Conservation (phyloP, 2,888 invertebrate genomes). For the Eurytoma adleriae region DNA sequence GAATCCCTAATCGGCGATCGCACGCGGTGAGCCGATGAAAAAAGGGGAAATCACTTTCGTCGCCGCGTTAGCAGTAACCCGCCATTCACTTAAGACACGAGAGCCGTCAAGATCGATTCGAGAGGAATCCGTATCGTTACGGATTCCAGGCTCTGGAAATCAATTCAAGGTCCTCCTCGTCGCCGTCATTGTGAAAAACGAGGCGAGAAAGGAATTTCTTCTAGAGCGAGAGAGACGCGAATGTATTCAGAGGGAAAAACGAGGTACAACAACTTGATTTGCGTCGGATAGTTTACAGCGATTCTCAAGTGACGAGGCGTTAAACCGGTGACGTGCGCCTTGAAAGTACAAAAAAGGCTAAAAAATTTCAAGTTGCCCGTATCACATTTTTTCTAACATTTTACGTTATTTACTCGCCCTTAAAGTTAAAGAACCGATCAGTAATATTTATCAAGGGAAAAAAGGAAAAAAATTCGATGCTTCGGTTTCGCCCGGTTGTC, state of each 20-base stretch:
- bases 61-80: background rate
- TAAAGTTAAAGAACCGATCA: too few relatives aligned
- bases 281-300: constrained; percentile 65
- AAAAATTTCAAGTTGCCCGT: too few relatives aligned
- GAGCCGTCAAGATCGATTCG: constrained; percentile 39
- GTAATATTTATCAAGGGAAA: background rate
- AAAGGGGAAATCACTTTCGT: constrained; percentile 38
- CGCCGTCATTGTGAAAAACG: background rate
- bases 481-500: constrained; percentile 56
- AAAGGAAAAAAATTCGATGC: background rate
- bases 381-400: too few relatives aligned
- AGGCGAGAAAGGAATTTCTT: constrained; percentile 40
- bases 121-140: constrained; percentile 64
- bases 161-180: constrained; percentile 54
- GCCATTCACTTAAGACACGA: constrained; percentile 31
- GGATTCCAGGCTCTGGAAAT: constrained; percentile 58
- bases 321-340: constrained; percentile 57
- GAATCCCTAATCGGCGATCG: constrained; percentile 20
- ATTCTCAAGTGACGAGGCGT: constrained; percentile 65
- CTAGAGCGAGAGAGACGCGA: constrained; percentile 52
- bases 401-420: too few relatives aligned
- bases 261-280: constrained; percentile 62
- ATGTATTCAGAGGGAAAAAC: constrained; percentile 55
- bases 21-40: constrained; percentile 5
- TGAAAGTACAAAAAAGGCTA: too few relatives aligned